A percentile compares a stretch with the other conserved stretches of the same genome.
Evolutionary conservation across 2,888 invertebrate species (phyloP).

Genomic region (Orthonychiurus folsomi): DNA sequence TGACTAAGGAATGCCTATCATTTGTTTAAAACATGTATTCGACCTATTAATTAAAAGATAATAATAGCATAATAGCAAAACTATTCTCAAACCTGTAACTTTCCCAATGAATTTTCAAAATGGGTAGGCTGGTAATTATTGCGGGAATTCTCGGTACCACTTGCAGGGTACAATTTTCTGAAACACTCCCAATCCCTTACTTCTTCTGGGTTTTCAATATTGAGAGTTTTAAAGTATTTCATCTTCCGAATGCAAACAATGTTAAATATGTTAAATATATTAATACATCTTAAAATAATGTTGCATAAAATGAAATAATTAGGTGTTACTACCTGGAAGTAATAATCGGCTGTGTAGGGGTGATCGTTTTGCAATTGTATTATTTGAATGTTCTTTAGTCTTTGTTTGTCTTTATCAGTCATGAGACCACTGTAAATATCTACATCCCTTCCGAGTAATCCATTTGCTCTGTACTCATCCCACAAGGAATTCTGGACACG

Average conservation of each 20-base stretch:
- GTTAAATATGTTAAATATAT: not conserved
- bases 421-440: slow-evolving; percentile 59
- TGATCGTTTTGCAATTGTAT: slow-evolving; percentile 88
- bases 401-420: slow-evolving; percentile 88
- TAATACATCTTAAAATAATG: slow-evolving; percentile 2
- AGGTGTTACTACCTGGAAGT: slow-evolving; percentile 62
- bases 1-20: too few species aligned
- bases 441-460: not conserved
- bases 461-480: not conserved
- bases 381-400: slow-evolving; percentile 91
- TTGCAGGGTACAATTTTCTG: slow-evolving; percentile 9
- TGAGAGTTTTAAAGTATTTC: not conserved
- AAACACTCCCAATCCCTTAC: not conserved
- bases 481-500: not conserved
- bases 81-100: slow-evolving; percentile 58
- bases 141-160: slow-evolving; percentile 29
- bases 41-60: not conserved
- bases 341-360: slow-evolving; percentile 94
- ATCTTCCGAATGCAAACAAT: not conserved
- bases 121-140: slow-evolving; percentile 64
- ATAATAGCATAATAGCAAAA: slow-evolving; percentile 10
- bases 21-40: slow-evolving; percentile 12
- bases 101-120: slow-evolving; percentile 92
- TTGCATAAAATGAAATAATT: not conserved
- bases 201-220: not conserved